Evolutionary conservation across 2,113 vertebrate genomes (phyloP), one percentile per base, ranked within the genome.

Genomic region (Phrynosoma blainvillii): DNA sequence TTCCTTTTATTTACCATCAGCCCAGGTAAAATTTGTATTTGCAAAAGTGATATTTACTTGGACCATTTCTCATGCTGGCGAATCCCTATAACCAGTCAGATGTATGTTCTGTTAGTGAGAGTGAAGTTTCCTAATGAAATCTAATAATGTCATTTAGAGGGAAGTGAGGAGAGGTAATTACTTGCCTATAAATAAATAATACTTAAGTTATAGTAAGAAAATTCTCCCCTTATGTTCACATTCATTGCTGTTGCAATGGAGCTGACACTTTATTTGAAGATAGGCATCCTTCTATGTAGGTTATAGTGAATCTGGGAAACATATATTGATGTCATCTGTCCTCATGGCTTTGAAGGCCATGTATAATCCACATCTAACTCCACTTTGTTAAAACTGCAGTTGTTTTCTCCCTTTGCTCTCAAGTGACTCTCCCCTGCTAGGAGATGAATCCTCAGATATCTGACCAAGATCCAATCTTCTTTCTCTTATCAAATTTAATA

Each of bases 401-500:
- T 92, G 87, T 89, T 13, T 0, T 71, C 92, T 91, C 56, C n/a
- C 65, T 90, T 88, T 91, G 89, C 93, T 93, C 87, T 94, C 89
- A 90, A 68, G 90, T 91, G 93, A 95, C 94, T 93, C 94, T 95
- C 92, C 91, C 93, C 94, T 89, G 91, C 92, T 84, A 94, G 92
- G 92, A 93, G 93, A 84, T 0, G 27, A 93, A 93, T 94, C 93
- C 93, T 94, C 94, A 27, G 94, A 93, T 93, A 94, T 95, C 90
- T 95, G 87, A 93, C 93, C 94, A 93, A 93, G 94, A 95, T 92
- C 91, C 92, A 95, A 96, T 95, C 93, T 95, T 94, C 92, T 94
- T 89, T 91, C 89, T 84, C 93, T 96, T 95, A 95, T 95, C 91
- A 91, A 94, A 91, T 82, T 23, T 94, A 94, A 94, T 90, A 75